Evolutionary conservation across 2,797 vertebrate species (phyloP).

Genomic region (Gallinago solitaria): DNA sequence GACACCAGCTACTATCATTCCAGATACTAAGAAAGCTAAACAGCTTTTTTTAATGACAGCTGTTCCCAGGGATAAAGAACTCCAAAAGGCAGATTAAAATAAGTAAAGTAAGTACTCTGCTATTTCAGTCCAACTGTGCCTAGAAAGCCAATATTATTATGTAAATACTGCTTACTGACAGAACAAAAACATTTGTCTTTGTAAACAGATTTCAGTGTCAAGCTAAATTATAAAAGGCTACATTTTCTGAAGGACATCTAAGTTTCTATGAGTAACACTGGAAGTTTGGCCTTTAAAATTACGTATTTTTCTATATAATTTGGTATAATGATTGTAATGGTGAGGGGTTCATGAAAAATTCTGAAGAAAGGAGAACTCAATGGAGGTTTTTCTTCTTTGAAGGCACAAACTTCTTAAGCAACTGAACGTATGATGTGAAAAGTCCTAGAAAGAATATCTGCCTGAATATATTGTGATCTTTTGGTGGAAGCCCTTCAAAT

Average conservation of each 20-base stretch:
- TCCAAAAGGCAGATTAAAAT: constrained; percentile 18
- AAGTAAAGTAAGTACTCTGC: background rate
- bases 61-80: background rate
- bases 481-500: background rate
- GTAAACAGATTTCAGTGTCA: background rate
- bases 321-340: background rate
- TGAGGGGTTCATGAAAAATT: background rate
- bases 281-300: background rate
- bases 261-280: background rate
- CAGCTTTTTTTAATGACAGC: background rate
- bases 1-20: background rate
- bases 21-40: constrained; percentile 6
- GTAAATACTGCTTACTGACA: background rate
- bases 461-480: background rate
- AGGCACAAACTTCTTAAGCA: background rate
- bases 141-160: background rate
- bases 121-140: background rate
- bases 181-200: constrained; percentile 2
- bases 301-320: background rate
- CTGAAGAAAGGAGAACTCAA: background rate
- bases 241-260: background rate
- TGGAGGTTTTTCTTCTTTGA: background rate
- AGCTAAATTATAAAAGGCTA: background rate
- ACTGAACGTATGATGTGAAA: background rate
- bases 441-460: background rate